Base-by-base conservation (phyloP, 2,113 vertebrate genomes). In the Tonatia bakeri region DNA sequence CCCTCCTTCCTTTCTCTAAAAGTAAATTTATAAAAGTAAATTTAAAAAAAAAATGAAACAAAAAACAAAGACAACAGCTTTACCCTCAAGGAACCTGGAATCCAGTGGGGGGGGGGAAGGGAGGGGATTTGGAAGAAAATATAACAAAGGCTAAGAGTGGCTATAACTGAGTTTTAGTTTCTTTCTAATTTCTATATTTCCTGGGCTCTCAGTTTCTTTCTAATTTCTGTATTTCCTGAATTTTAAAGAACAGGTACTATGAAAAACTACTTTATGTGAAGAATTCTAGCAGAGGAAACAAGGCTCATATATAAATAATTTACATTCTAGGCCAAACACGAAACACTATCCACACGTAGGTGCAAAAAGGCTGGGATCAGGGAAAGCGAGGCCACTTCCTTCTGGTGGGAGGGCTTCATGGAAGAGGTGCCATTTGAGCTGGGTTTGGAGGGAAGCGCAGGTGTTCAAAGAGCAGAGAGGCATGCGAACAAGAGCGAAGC, bases 91-190 rank as follows among this genome's bases (percentile, higher is more conserved):
- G 9, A 75, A 45, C 15, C 31, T 16, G 14, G 26, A 36, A 17
- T 13, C 75, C 19, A 31, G 5, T 0, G 11, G 0, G 5, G 28
- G 19, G 2, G 65, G 20, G 65, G 10, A 19, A 10, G 0, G 6
- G 16, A 52, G 15, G 7, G 38, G 40, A 26, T 19, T 20, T n/a
- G 36, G 24, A 84, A 85, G 79, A 33, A 26, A 1, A 22, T 1
- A 16, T 0, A 17, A 28, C 33, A 22, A 52, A 65, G 2, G 4
- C 26, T 3, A 13, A 61, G 11, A n/a, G 5, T 0, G 16, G 43
- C 0, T 13, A 2, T 9, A 0, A 1, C 17, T 26, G 59, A 40
- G 43, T 69, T 40, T 40, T 0, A 15, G 17, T 19, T 83, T 54
- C 56, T 54, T 52, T 81, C 47, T n/a, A 24, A 31, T 36, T 52